phyloP scores from a whole-genome alignment of 2,797 vertebrate species.

The Mus caroli region DNA sequence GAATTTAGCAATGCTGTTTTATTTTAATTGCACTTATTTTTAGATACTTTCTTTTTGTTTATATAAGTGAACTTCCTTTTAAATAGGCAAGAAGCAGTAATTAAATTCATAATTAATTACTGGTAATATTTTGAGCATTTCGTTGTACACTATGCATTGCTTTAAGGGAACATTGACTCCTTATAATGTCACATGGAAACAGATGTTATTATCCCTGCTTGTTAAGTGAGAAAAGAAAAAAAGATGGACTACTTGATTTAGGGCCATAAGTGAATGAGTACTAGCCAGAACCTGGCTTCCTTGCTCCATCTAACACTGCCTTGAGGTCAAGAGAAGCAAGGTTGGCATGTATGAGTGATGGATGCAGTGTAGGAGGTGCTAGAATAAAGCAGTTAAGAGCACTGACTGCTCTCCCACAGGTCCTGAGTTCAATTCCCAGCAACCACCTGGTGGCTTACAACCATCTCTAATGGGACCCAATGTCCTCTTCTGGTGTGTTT shows the following conservation, averaged over 20 bases:
- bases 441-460: background rate
- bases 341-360: background rate
- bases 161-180: background rate
- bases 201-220: background rate
- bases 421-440: background rate
- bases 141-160: background rate
- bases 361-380: fast-evolving
- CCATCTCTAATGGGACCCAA: background rate
- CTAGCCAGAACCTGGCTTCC: background rate
- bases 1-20: background rate
- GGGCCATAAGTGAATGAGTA: background rate
- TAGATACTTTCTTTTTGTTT: constrained; percentile 9
- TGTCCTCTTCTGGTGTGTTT: background rate
- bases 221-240: background rate
- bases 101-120: background rate
- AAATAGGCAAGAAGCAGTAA: constrained; percentile 1
- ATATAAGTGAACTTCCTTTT: background rate
- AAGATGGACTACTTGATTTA: background rate
- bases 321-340: background rate
- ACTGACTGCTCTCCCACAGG: background rate
- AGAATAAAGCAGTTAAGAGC: background rate
- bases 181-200: background rate
- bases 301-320: background rate
- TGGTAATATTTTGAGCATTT: background rate
- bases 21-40: constrained; percentile 52